These are phyloP conservation scores for Perca schrenkii DNA, from an alignment of 2,113 vertebrate species.

Conservation along the genomic window DNA sequence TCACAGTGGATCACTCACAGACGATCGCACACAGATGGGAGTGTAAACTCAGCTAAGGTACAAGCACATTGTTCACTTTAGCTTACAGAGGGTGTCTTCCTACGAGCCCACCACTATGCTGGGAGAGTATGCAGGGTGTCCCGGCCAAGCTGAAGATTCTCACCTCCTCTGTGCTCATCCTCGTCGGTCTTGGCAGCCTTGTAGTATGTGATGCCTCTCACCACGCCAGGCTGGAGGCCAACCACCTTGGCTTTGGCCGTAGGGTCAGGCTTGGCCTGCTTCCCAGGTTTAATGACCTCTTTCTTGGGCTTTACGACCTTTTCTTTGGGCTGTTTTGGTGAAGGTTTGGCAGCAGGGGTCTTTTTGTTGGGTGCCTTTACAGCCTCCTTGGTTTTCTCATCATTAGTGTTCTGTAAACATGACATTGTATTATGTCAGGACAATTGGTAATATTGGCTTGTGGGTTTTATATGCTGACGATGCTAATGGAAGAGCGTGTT, in stretches of 20 bases:
- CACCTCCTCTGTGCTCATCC: slow-evolving; percentile 77
- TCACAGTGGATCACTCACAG: slow-evolving; percentile 53
- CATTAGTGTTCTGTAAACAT: slow-evolving; percentile 86
- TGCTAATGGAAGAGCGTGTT: neutral
- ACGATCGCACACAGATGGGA: slow-evolving; percentile 53
- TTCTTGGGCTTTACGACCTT: slow-evolving; percentile 91
- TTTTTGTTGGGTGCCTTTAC: slow-evolving; percentile 85
- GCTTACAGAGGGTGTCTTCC: slow-evolving; percentile 1
- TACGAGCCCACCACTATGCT: slow-evolving; percentile 6
- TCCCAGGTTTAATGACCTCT: slow-evolving; percentile 80
- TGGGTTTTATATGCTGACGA: neutral
- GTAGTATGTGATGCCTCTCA: slow-evolving; percentile 96
- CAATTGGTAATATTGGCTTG: neutral
- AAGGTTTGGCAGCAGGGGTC: slow-evolving; percentile 73
- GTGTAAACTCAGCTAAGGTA: slow-evolving; percentile 44
- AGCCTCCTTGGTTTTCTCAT: slow-evolving; percentile 82
- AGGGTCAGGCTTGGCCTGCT: slow-evolving; percentile 78
- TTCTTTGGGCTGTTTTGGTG: slow-evolving; percentile 86
- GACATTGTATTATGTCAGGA: slow-evolving; percentile 18
- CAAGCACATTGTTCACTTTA: slow-evolving; percentile 46
- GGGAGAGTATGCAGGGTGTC: neutral
- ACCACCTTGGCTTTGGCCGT: slow-evolving; percentile 85
- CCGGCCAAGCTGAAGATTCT: slow-evolving; percentile 35
- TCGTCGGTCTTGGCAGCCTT: slow-evolving; percentile 86
- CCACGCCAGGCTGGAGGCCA: slow-evolving; percentile 88